phyloP scores from a whole-genome alignment of 2,113 vertebrate genomes.

The Coracopsis vasa region DNA sequence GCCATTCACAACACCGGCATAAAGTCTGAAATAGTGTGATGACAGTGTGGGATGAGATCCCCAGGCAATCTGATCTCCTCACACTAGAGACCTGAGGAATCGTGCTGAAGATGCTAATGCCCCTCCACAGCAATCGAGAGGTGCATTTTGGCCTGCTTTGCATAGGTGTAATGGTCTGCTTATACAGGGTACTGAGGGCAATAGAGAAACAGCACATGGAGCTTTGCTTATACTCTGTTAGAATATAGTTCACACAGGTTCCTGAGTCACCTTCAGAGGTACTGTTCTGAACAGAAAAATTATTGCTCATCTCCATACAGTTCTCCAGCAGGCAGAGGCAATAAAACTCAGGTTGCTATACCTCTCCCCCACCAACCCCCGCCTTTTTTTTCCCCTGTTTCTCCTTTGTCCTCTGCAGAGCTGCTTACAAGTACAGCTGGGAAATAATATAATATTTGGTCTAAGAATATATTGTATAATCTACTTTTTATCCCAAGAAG shows the following conservation, averaged over 20 bases:
- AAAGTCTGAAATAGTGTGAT: neutral
- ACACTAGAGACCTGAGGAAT: neutral
- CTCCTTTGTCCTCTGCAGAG: conserved; percentile 25
- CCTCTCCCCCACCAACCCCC: neutral
- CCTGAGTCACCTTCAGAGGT: conserved; percentile 54
- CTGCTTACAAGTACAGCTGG: neutral
- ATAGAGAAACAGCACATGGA: neutral
- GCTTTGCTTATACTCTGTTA: neutral
- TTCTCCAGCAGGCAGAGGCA: conserved; percentile 47
- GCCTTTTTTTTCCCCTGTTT: neutral
- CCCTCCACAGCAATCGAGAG: accelerated
- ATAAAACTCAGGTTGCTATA: conserved; percentile 46
- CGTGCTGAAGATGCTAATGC: neutral
- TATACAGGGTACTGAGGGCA: neutral
- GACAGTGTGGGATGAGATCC: neutral
- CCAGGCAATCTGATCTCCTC: neutral
- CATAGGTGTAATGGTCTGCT: neutral
- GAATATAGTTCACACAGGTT: neutral
- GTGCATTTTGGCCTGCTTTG: neutral
- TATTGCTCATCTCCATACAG: conserved; percentile 52
- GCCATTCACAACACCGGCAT: neutral
- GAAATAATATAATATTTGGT: conserved; percentile 19
- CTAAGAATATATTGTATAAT: conserved; percentile 33
- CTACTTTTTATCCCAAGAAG: conserved; percentile 27
- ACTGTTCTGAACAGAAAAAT: conserved; percentile 45